Evolutionary conservation across 2,113 vertebrate genomes (phyloP).

Genomic region (Cebus imitator): DNA sequence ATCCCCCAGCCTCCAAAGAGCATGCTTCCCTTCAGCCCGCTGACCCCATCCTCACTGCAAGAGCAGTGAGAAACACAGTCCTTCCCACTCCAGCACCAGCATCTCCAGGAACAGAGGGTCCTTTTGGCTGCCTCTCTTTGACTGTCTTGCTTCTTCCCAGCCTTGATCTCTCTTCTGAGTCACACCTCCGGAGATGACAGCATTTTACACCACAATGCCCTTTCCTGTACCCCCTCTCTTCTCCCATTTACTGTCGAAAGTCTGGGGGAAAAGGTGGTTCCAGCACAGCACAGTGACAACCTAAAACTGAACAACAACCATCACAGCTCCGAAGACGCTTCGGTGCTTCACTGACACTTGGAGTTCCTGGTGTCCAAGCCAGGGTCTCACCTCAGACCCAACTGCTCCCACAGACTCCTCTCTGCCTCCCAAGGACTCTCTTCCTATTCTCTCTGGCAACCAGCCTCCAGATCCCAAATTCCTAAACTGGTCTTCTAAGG

Average conservation of each 20-base stretch:
- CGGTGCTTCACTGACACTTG: not conserved
- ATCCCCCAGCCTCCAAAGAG: not conserved
- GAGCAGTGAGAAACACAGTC: not conserved
- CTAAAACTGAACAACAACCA: not conserved
- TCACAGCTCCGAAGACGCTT: not conserved
- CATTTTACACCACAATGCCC: not conserved
- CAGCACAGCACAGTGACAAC: not conserved
- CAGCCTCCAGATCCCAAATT: not conserved
- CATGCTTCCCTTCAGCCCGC: not conserved
- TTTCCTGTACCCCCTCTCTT: no score
- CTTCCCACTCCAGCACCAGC: not conserved
- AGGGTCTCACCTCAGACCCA: not conserved
- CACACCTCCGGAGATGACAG: not conserved
- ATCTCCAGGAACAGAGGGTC: not conserved
- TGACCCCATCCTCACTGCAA: not conserved
- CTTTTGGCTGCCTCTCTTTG: not conserved
- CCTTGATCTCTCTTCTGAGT: not conserved
- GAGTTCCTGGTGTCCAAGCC: not conserved
- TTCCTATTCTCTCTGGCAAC: not conserved
- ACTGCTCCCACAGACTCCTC: not conserved
- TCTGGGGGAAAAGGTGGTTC: not conserved
- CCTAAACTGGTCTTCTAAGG: not conserved
- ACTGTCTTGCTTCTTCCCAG: not conserved
- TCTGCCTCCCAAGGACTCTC: not conserved
- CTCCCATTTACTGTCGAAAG: not conserved